These are phyloP conservation scores for Cryptocheilus praepositus DNA, from an alignment of 2,888 invertebrate genomes.

Conservation along the genomic window DNA sequence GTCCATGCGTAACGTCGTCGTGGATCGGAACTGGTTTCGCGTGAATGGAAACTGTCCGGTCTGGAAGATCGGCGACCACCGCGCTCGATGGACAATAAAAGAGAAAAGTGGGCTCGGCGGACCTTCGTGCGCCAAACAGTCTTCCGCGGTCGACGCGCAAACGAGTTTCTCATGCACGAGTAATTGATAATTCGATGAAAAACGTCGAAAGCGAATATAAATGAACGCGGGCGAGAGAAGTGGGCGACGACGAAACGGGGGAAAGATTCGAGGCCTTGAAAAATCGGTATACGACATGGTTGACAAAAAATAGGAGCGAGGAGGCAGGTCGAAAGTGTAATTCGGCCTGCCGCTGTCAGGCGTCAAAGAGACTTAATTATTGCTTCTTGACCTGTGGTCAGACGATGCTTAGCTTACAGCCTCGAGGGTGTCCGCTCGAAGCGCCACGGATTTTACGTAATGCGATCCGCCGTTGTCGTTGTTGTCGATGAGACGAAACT, in stretches of 20 bases:
- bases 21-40: conserved; percentile 9
- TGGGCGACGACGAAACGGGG: too few species aligned
- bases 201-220: not conserved
- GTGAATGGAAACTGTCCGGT: conserved; percentile 9
- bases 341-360: not conserved
- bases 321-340: not conserved
- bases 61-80: not conserved
- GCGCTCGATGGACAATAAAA: not conserved
- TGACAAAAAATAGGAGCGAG: too few species aligned
- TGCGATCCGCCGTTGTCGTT: not conserved
- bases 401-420: not conserved
- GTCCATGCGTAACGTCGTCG: conserved; percentile 2
- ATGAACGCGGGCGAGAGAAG: not conserved
- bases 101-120: not conserved
- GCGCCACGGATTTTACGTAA: conserved; percentile 6
- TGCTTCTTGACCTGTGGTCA: not conserved
- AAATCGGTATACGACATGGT: too few species aligned
- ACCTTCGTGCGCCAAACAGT: conserved; percentile 3
- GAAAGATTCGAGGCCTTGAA: too few species aligned
- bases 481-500: conserved; percentile 25
- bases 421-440: not conserved
- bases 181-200: not conserved
- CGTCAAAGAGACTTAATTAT: not conserved
- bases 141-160: not conserved
- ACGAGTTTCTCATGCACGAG: not conserved